These are phyloP conservation scores for Chaetodon trifascialis DNA, from an alignment of 2,113 vertebrate species.

Conservation along the genomic window DNA sequence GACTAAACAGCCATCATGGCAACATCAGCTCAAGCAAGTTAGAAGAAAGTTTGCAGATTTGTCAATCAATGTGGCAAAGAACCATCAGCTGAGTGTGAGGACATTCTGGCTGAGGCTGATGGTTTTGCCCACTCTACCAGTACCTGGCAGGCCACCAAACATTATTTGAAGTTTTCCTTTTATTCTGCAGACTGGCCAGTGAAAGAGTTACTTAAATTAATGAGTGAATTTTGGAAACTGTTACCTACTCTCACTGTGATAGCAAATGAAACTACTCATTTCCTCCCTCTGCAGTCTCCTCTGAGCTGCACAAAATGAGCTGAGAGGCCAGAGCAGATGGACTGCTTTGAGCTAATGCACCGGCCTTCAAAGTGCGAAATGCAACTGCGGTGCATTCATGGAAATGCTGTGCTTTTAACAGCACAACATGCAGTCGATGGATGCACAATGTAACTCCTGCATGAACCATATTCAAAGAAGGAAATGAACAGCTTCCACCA, in stretches of 20 bases:
- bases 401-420: constrained; percentile 11
- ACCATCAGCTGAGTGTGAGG: neutral
- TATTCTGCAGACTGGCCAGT: neutral
- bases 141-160: constrained; percentile 9
- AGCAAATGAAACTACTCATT: constrained; percentile 14
- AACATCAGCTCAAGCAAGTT: constrained; percentile 2
- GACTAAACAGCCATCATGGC: constrained; percentile 1
- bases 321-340: constrained; percentile 39
- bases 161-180: neutral
- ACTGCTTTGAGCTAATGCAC: constrained; percentile 26
- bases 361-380: neutral
- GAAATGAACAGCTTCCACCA: constrained; percentile 20
- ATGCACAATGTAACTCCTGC: constrained; percentile 10
- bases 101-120: neutral
- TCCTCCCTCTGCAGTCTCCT: constrained; percentile 20
- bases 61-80: constrained; percentile 6
- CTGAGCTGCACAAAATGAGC: constrained; percentile 4
- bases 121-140: neutral
- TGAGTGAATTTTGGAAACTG: neutral
- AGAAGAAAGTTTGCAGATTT: neutral
- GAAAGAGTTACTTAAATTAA: neutral
- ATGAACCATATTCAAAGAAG: neutral
- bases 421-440: neutral
- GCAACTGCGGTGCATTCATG: neutral
- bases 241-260: neutral